Evolutionary conservation across 2,797 vertebrate species (phyloP).

Genomic region (Hipposideros larvatus): DNA sequence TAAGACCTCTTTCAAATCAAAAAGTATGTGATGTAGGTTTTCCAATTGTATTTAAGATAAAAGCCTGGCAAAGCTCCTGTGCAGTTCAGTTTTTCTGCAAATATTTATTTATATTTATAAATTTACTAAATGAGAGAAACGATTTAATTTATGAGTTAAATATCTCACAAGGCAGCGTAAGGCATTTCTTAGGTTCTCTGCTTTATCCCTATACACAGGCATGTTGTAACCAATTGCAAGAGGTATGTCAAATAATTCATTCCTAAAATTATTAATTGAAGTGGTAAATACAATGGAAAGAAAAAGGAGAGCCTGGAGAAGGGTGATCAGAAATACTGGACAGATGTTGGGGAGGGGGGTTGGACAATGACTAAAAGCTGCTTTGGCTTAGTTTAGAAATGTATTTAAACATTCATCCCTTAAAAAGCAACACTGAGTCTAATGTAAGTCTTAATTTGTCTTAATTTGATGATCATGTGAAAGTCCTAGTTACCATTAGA

Average conservation of each 20-base stretch:
- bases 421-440: neutral
- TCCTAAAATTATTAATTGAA: slow-evolving; percentile 20
- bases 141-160: neutral
- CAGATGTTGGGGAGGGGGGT: neutral
- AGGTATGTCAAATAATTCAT: neutral
- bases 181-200: neutral
- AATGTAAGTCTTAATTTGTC: slow-evolving; percentile 31
- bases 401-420: slow-evolving; percentile 36
- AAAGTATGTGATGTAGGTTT: neutral
- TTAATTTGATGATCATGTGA: neutral
- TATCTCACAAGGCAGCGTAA: neutral
- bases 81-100: neutral
- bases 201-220: neutral
- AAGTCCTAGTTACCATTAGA: slow-evolving; percentile 2
- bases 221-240: neutral
- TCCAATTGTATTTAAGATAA: neutral
- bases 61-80: neutral
- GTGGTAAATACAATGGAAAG: neutral
- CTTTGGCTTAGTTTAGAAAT: slow-evolving; percentile 24
- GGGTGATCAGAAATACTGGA: neutral
- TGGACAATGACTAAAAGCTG: neutral
- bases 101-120: slow-evolving; percentile 32
- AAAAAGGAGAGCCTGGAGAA: neutral
- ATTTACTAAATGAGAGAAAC: neutral
- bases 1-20: neutral